Evolutionary conservation across 2,888 invertebrate genomes (phyloP), one percentile per base, ranked within the genome.

Genomic region (Acrocyrtus sp.): DNA sequence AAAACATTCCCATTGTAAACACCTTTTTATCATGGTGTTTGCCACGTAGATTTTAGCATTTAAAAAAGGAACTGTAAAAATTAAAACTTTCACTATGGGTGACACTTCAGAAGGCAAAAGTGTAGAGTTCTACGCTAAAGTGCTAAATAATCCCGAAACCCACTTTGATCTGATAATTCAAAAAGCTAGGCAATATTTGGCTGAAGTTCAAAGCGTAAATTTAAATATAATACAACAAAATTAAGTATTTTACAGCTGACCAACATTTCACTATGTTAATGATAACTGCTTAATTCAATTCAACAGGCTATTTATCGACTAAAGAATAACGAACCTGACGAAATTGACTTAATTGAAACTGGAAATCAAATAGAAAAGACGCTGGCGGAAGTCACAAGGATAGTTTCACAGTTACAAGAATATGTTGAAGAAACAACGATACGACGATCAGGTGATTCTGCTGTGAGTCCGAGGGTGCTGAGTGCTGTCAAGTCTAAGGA

Each of bases 121-220:
- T n/a, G n/a, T n/a, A n/a, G 47, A 17, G 12, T 10, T 1, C 17
- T 53, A 53, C n/a, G 17, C n/a, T 27, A 56, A 65, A n/a, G 12
- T 54, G 3, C 22, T 67, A 17, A 12, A 17, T 19, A 43, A 58
- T 5, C 67, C 67, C 15, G 67, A 67, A n/a, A 58, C 19, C 24
- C 50, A 67, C 8, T 67, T 67, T 58, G 67, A 67, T 27, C 54
- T 58, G 27, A 67, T 67, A 24, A 45, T 60, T 3, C 68, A 53
- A 8, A 60, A 58, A 15, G 27, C 50, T 1, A 53, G 53, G 1
- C 53, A 68, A 26, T 68, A 50, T 34, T 22, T 68, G 0, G 29
- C 58, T 6, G 68, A 60, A 53, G 60, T 53, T 3, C 27, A 68
- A 12, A 8, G 21, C 39, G 68, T 68, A 68, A 43, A 47, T 24